Evolutionary conservation across 2,888 invertebrate species (phyloP).

Genomic region (Sphinx pinastri): DNA sequence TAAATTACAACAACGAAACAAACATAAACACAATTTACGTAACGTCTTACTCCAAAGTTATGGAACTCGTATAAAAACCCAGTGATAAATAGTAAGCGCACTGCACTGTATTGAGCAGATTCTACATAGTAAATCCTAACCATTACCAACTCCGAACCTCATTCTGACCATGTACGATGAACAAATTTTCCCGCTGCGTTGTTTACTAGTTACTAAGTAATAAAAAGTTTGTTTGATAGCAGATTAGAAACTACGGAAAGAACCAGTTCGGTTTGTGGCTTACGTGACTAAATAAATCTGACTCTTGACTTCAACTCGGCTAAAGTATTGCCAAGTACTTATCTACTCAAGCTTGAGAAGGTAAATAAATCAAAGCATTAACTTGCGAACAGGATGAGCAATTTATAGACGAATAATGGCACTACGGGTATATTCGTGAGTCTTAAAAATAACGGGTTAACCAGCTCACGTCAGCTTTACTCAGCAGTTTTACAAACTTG

Average conservation of each 20-base stretch:
- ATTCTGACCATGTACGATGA: slow-evolving; percentile 45
- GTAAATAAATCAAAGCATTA: slow-evolving; percentile 28
- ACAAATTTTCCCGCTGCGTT: slow-evolving; percentile 58
- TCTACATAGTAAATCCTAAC: slow-evolving; percentile 1
- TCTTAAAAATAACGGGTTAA: slow-evolving; percentile 17
- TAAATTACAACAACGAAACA: background rate
- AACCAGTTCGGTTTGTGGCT: slow-evolving; percentile 57
- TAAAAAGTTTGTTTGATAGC: slow-evolving; percentile 76
- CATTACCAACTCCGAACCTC: slow-evolving; percentile 25
- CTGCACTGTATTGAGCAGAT: background rate
- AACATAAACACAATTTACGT: background rate
- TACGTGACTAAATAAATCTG: slow-evolving; percentile 73
- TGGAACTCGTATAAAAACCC: background rate
- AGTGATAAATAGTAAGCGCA: background rate
- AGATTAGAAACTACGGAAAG: slow-evolving; percentile 72
- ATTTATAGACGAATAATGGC: slow-evolving; percentile 9
- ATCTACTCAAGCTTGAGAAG: slow-evolving; percentile 28
- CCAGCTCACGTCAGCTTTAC: slow-evolving; percentile 7
- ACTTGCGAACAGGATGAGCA: slow-evolving; percentile 5
- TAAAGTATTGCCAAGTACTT: slow-evolving; percentile 30
- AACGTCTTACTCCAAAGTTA: background rate
- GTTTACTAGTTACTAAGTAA: slow-evolving; percentile 74
- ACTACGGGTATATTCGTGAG: background rate
- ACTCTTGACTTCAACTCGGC: slow-evolving; percentile 40
- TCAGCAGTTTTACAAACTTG: slow-evolving; percentile 22